Conservation (phyloP, 2,113 vertebrate species). For the Arvicanthis niloticus region DNA sequence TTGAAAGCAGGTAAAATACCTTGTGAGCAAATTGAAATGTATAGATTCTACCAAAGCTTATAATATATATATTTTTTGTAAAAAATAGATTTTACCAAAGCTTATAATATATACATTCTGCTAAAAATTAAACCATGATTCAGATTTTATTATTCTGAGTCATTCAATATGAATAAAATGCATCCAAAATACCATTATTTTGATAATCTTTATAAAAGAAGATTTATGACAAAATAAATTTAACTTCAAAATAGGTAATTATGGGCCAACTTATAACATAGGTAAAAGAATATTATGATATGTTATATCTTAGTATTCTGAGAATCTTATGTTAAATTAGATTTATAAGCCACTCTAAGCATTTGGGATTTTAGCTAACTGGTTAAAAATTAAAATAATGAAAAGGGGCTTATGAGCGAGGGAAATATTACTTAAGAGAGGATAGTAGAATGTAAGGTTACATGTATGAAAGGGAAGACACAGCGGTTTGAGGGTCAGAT, state of each 20-base stretch:
- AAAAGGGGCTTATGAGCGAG: not conserved
- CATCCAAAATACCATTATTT: conserved; percentile 1
- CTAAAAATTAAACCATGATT: not conserved
- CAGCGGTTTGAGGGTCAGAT: too few relatives aligned
- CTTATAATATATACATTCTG: not conserved
- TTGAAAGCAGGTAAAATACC: conserved; percentile 56
- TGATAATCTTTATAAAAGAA: not conserved
- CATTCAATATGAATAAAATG: conserved; percentile 22
- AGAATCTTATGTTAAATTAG: not conserved
- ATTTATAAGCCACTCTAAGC: conserved; percentile 32
- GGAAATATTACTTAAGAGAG: not conserved
- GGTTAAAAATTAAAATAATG: not conserved
- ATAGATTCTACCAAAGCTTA: conserved; percentile 16
- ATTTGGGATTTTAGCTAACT: not conserved
- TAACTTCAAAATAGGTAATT: conserved; percentile 21
- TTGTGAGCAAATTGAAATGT: conserved; percentile 24
- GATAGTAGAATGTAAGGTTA: not conserved
- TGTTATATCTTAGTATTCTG: not conserved
- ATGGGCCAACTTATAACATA: not conserved
- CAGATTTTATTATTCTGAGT: not conserved
- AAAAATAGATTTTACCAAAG: not conserved
- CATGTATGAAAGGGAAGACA: not conserved
- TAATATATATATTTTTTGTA: not conserved
- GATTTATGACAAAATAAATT: not conserved
- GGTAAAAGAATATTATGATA: not conserved